Percentiles rank a stretch among this genome's conserved stretches.
These are phyloP conservation scores for Leptobrachium leishanense DNA, from an alignment of 2,113 vertebrate species.

Conservation along the genomic window DNA sequence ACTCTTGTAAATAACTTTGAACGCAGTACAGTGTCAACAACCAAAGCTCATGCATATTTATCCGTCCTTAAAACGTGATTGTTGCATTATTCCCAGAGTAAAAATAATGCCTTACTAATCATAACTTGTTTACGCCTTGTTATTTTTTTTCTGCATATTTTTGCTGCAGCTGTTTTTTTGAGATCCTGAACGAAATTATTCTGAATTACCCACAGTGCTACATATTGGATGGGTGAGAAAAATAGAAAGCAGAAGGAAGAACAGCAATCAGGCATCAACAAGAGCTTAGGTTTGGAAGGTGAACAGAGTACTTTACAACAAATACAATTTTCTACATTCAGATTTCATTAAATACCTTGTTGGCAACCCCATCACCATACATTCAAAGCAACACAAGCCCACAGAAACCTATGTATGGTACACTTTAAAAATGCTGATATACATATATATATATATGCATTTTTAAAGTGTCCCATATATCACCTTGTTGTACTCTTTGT, in stretches of 20 bases:
- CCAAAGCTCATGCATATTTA: slow-evolving; percentile 46
- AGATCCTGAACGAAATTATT: slow-evolving; percentile 36
- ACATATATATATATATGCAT: too few relatives aligned
- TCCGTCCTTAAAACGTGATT: slow-evolving; percentile 44
- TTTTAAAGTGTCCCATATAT: too few relatives aligned
- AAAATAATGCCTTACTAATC: slow-evolving; percentile 49
- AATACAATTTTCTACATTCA: slow-evolving; percentile 17
- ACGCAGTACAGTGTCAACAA: slow-evolving; percentile 42
- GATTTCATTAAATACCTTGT: slow-evolving; percentile 21
- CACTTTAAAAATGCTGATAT: too few relatives aligned
- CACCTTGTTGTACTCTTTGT: too few relatives aligned
- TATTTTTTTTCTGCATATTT: slow-evolving; percentile 34
- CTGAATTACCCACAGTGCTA: slow-evolving; percentile 40
- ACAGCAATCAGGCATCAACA: slow-evolving; percentile 25
- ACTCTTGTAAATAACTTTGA: slow-evolving; percentile 27
- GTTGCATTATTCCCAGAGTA: slow-evolving; percentile 45
- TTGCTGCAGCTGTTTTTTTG: slow-evolving; percentile 35
- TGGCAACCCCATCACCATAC: neutral
- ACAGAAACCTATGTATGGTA: too few relatives aligned
- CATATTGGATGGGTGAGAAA: slow-evolving; percentile 16
- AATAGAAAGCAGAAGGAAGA: slow-evolving; percentile 17
- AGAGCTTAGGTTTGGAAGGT: slow-evolving; percentile 27
- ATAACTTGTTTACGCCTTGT: slow-evolving; percentile 45
- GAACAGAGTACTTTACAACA: slow-evolving; percentile 11
- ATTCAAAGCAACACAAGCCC: slow-evolving; percentile 18